Evolutionary conservation across 2,888 invertebrate species (phyloP).

Genomic region (Pedicia rivosa): DNA sequence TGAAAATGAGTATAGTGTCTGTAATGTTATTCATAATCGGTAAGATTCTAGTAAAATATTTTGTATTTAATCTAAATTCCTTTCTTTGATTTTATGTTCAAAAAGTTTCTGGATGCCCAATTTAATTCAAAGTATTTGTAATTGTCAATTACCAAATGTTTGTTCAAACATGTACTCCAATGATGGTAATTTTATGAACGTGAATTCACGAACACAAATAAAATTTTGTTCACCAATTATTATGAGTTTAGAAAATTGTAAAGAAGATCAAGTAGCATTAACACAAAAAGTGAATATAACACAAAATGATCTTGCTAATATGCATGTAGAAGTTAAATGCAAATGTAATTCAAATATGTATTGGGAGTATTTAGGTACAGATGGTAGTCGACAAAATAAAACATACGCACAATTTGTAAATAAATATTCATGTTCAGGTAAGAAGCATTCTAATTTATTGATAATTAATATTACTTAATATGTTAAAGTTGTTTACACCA

Average conservation of each 20-base stretch:
- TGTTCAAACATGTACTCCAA: constrained; percentile 3
- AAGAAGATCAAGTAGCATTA: background rate
- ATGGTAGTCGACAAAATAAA: no score
- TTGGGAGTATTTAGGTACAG: constrained; percentile 7
- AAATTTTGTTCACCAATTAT: constrained; percentile 5
- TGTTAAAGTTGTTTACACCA: background rate
- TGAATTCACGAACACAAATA: constrained; percentile 7
- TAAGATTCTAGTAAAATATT: no score
- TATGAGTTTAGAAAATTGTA: background rate
- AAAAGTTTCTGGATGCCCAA: constrained; percentile 1
- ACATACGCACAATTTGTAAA: no score
- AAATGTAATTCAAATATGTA: constrained; percentile 2
- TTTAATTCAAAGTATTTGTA: constrained; percentile 6
- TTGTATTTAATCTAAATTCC: no score
- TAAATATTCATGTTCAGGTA: no score
- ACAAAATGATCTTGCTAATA: background rate
- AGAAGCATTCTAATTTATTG: no score
- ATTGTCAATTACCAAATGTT: constrained; percentile 2
- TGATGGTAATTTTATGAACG: background rate
- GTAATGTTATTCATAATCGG: constrained; percentile 6
- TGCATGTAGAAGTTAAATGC: background rate
- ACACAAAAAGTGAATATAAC: background rate
- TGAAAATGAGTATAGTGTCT: constrained; percentile 3
- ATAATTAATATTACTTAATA: no score
- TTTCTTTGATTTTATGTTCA: no score